Evolutionary conservation across 2,113 vertebrate genomes (phyloP), one percentile per base, ranked within the genome.

Genomic region (Tragelaphus strepsiceros): DNA sequence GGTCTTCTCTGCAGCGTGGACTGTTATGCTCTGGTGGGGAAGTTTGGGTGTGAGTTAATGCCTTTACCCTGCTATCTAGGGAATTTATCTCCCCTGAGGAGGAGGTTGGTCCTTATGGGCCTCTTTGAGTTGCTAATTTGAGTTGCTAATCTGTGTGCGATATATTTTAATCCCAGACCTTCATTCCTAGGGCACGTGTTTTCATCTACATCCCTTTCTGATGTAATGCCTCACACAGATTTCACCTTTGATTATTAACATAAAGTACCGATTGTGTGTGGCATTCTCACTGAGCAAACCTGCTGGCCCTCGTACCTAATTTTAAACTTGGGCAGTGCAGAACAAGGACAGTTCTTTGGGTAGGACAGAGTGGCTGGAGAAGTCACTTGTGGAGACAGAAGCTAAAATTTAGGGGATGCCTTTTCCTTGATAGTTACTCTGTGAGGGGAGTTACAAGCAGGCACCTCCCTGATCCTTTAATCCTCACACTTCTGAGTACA

Each of bases 401-500:
- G n/a, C 91, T 93, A 15, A 67, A 26, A 19, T 94, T 82, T 32
- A 78, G 94, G 56, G n/a, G 53, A 14, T 84, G 21, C 21, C 32
- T 96, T 62, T 96, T 90, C 53, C n/a, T 96, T 74, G 49, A 80
- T 15, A 59, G 54, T 78, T 94, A 46, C 56, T 82, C 30, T 91
- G 24, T 15, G n/a, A 26, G 92, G 32, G 28, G 49, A 96, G n/a
- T 59, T 88, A 51, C 32, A 21, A 35, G 90, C 92, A 78, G 59
- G 84, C 22, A 11, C 49, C 49, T 82, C 35, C 24, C 35, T 96
- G 91, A 84, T 87, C 92, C 78, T 95, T 93, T 95, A 94, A 93
- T 90, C 61, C 43, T 97, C 54, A 54, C 8, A 56, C 43, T 49
- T 96, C 71, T 89, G 59, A 90, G 59, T 71, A 54, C 28, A n/a